Evolutionary conservation across 1,140 invertebrate species (phyloP).

Genomic region (Mya arenaria): DNA sequence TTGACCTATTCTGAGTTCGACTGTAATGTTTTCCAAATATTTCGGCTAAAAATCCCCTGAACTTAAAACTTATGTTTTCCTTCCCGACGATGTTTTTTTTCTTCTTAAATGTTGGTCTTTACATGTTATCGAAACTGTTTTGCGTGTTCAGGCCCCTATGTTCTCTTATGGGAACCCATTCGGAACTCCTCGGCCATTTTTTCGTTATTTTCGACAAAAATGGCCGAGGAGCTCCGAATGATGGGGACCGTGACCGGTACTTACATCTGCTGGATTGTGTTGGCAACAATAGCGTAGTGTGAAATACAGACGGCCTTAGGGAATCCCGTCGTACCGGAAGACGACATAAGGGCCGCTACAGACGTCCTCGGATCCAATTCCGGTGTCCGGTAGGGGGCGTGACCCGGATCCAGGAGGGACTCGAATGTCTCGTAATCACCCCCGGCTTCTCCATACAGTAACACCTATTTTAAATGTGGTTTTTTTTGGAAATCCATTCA

Average conservation of each 20-base stretch:
- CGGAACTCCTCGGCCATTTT: no score
- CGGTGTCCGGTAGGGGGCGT: background rate
- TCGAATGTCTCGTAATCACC: background rate
- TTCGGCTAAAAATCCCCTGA: no score
- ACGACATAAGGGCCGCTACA: constrained; percentile 23
- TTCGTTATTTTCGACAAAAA: background rate
- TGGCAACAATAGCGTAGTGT: constrained; percentile 12
- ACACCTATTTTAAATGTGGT: no score
- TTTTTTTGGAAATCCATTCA: no score
- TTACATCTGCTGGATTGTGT: constrained; percentile 1
- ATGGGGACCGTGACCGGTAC: no score
- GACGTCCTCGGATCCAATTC: background rate
- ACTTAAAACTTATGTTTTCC: no score
- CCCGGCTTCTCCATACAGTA: background rate
- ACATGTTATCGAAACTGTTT: no score
- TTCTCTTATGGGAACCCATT: no score
- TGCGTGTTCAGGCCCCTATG: background rate
- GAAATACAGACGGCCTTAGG: constrained; percentile 8
- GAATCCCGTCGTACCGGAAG: constrained; percentile 21
- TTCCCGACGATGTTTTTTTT: no score
- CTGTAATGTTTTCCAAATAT: no score
- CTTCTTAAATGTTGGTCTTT: no score
- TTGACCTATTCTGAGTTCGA: no score
- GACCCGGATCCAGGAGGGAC: background rate
- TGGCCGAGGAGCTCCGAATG: background rate